Percentiles rank a stretch among this genome's conserved stretches.
phyloP scores from a whole-genome alignment of 2,888 invertebrate species.

The Apodemia mormo region DNA sequence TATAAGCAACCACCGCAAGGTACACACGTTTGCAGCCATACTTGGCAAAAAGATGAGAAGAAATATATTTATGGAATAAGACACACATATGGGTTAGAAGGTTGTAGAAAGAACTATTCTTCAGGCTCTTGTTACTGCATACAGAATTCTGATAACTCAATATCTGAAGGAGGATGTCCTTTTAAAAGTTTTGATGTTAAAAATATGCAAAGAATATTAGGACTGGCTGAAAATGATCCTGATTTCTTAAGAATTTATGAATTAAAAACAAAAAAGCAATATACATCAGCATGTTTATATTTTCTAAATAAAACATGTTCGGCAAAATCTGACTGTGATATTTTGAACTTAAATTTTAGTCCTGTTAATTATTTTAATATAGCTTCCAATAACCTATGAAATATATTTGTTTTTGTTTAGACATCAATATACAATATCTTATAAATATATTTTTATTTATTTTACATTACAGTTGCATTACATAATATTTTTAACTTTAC shows the following conservation, averaged over 20 bases:
- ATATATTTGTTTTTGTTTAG: background rate
- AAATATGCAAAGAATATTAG: slow-evolving; percentile 61
- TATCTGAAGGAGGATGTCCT: slow-evolving; percentile 84
- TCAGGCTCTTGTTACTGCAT: slow-evolving; percentile 82
- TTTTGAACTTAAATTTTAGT: slow-evolving; percentile 60
- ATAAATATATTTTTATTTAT: too few species aligned
- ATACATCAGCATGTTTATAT: slow-evolving; percentile 56
- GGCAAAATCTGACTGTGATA: slow-evolving; percentile 47
- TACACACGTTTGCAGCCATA: slow-evolving; percentile 80
- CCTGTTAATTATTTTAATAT: slow-evolving; percentile 61
- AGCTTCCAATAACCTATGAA: background rate
- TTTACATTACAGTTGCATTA: too few species aligned
- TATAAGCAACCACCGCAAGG: slow-evolving; percentile 78
- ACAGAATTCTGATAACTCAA: slow-evolving; percentile 75
- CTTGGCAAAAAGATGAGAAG: slow-evolving; percentile 83
- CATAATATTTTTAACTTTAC: too few species aligned
- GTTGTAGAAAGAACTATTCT: slow-evolving; percentile 82
- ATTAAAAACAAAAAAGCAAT: slow-evolving; percentile 49
- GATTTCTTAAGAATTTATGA: slow-evolving; percentile 55
- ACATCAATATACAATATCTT: too few species aligned
- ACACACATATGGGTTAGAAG: slow-evolving; percentile 88
- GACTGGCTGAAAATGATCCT: slow-evolving; percentile 41
- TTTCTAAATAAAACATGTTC: slow-evolving; percentile 45
- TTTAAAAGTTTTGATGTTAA: slow-evolving; percentile 80
- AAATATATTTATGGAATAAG: slow-evolving; percentile 85